Base-by-base conservation (phyloP, 2,888 invertebrate genomes). In the Agrotis clavis region DNA sequence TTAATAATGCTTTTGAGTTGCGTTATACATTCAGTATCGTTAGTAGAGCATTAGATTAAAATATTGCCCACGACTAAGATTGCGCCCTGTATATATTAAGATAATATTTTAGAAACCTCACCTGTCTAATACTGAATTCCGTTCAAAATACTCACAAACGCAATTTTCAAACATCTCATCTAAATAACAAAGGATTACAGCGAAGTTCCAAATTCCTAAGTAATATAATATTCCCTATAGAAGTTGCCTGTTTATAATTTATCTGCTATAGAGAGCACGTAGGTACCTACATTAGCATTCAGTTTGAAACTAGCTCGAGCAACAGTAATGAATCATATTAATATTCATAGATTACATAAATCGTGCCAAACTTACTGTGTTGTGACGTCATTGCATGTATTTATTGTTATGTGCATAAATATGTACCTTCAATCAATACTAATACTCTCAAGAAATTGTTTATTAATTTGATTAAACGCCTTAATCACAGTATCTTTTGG, bases 291-390 rank as follows among this genome's bases (percentile, higher is more conserved):
- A 82, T 89, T 87, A 89, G 85, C 75, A 90, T 90, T 86, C 86
- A 76, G 83, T 82, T 87, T 77, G 74, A 67, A 82, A 81, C 82
- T 79, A 62, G 67, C 77, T 74, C 69, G 67, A 68, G 77, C 83
- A 82, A 81, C 85, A 83, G 79, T 88, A 87, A 84, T 81, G 68
- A 78, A 72, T 63, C 66, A 68, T 75, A 89, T 90, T 82, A 89
- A 90, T 90, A 90, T 90, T 89, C 90, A 90, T 86, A 77, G 83
- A 53, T 75, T 82, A 77, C 71, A 81, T 66, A 76, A 74, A 84
- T 75, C 78, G 69, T 68, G 68, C 56, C 69, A 66, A 50, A 41
- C 64, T 60, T 63, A 61, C 69, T 35, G 48, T 53, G 57, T 83
- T 75, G 54, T 71, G 51, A 62, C 57, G 16, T 74, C 59, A 64